Evolutionary conservation across 2,797 vertebrate species (phyloP), one percentile per base, ranked within the genome.

Genomic region (Hypotaenidia philippensis): DNA sequence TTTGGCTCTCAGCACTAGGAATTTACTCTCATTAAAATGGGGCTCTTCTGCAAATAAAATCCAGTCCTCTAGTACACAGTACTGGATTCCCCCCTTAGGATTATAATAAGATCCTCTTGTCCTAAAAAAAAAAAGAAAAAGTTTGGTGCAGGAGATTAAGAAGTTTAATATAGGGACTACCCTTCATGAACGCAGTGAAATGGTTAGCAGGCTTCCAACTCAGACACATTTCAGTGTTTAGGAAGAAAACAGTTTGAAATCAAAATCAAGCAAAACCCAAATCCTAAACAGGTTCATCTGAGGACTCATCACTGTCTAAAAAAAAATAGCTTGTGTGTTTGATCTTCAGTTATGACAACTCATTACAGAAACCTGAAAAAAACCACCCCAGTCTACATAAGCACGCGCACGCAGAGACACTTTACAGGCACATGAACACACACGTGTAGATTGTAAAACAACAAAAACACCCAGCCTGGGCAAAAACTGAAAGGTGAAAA

Each of bases 1-100:
- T 94, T 95, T 96, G 93, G 83, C 84, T 94, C 84, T 93, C 83
- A 95, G 83, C 45, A 81, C 83, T 87, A 96, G 90, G 85, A 96
- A 75, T 91, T 95, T 47, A 83, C 56, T 89, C 55, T 95, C 50
- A 87, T 89, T 96, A 87, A 80, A 96, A 94, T 38, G 36, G 19
- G 26, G 19, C 8, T 95, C 36, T 91, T 95, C 65, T 94, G 56
- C 34, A 92, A 95, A 93, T 88, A 89, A 86, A 83, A 81, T 29
- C n/a, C 55, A 82, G 45, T 47, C 31, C 65, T 77, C 26, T 72
- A 93, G 86, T 21, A 72, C n/a, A 71, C 8, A 93, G 60, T 34
- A 53, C 38, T 70, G 45, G 53, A 68, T 75, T 86, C 71, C 50
- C 68, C 21, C 20, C 70, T 74, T 71, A 57, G 15, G 59, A 61